phyloP scores from a whole-genome alignment of 2,888 invertebrate species.

The Zootermopsis nevadensis region DNA sequence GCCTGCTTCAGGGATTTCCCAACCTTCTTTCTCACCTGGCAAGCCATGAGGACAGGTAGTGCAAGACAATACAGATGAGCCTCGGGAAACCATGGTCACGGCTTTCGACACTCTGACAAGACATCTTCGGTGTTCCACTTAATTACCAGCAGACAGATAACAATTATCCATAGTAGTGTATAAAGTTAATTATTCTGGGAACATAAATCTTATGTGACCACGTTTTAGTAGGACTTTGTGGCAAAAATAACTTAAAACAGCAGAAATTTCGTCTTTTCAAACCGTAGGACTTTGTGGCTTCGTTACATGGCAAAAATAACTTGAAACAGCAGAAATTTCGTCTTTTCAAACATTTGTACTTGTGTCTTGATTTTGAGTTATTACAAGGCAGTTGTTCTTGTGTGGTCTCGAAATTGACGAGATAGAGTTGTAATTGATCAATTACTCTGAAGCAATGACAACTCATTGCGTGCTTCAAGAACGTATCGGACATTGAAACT shows the following conservation, averaged over 20 bases:
- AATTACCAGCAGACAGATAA: too few species aligned
- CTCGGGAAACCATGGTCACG: conserved; percentile 29
- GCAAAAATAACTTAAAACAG: background rate
- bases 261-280: background rate
- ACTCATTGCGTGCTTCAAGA: background rate
- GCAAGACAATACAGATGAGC: conserved; percentile 20
- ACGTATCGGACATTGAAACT: background rate
- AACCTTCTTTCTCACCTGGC: conserved; percentile 36
- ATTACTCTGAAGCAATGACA: background rate
- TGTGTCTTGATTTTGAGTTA: background rate
- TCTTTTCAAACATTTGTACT: background rate
- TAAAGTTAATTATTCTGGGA: background rate
- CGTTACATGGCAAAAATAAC: background rate
- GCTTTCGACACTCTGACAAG: background rate
- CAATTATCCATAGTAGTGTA: background rate
- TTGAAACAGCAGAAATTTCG: background rate
- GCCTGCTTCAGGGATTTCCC: conserved; percentile 48
- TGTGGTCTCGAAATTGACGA: background rate
- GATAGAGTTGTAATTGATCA: background rate
- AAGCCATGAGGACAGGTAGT: background rate
- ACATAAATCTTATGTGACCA: background rate
- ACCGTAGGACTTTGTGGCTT: too few species aligned
- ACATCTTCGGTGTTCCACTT: background rate
- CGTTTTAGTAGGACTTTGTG: background rate
- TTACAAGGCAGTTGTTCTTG: background rate